Percentiles rank a stretch among this genome's conserved stretches.
These are phyloP conservation scores for Typhlichthys subterraneus DNA, from an alignment of 2,797 vertebrate genomes.

Conservation along the genomic window DNA sequence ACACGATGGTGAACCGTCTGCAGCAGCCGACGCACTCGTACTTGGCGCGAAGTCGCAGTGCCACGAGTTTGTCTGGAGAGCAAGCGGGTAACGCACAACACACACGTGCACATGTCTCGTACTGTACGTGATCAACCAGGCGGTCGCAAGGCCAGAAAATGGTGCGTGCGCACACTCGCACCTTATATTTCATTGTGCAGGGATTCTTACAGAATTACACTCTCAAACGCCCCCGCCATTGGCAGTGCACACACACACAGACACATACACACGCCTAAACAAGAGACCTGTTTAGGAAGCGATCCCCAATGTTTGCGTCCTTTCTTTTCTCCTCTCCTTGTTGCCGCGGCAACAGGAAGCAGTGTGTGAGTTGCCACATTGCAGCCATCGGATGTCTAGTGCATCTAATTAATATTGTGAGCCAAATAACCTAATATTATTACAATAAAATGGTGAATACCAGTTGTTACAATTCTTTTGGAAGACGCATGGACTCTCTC, in stretches of 20 bases:
- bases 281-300: conserved; percentile 30
- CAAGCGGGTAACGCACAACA: conserved; percentile 81
- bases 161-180: neutral
- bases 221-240: conserved; percentile 52
- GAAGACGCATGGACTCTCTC: neutral
- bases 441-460: no score
- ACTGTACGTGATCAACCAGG: neutral
- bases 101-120: neutral
- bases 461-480: neutral
- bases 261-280: conserved; percentile 8
- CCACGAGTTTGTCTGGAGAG: conserved; percentile 91
- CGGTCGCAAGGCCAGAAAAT: neutral
- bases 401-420: neutral
- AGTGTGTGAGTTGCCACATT: conserved; percentile 1
- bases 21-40: conserved; percentile 96
- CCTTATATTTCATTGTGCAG: neutral
- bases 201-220: conserved; percentile 53
- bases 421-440: no score
- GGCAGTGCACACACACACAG: conserved; percentile 37
- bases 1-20: conserved; percentile 90
- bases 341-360: conserved; percentile 11
- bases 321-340: conserved; percentile 6
- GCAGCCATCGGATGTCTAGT: neutral
- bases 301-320: neutral
- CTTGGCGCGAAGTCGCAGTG: conserved; percentile 94